A percentile compares a stretch with the other conserved stretches of the same genome.
Conservation (phyloP, 2,888 invertebrate genomes). For the Tachina grossa region DNA sequence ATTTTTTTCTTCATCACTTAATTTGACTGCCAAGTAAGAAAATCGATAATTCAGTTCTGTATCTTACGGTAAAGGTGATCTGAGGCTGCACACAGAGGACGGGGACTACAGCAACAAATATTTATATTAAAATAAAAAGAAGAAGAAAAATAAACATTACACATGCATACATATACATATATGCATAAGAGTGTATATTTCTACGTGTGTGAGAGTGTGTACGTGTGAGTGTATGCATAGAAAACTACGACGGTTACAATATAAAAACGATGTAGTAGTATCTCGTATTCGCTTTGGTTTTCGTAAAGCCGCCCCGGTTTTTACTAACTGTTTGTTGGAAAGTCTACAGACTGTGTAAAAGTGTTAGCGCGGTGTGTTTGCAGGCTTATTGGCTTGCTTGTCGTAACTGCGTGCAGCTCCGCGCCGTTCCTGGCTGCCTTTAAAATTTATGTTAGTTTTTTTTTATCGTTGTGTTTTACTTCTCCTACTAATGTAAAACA, state of each 20-base stretch:
- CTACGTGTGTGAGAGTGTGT: neutral
- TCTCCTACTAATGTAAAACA: slow-evolving; percentile 42
- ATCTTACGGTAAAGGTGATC: slow-evolving; percentile 81
- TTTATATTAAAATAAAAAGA: slow-evolving; percentile 10
- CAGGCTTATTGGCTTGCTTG: slow-evolving; percentile 40
- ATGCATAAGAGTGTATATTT: neutral
- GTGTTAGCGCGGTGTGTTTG: slow-evolving; percentile 55
- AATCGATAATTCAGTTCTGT: slow-evolving; percentile 82
- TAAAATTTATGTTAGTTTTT: slow-evolving; percentile 38
- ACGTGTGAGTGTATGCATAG: neutral
- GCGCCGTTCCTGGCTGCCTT: slow-evolving; percentile 24
- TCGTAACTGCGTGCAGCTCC: slow-evolving; percentile 49
- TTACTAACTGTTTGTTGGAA: slow-evolving; percentile 61
- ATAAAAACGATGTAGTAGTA: slow-evolving; percentile 71
- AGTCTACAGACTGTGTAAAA: slow-evolving; percentile 57
- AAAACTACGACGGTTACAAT: slow-evolving; percentile 64
- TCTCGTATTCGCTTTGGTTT: slow-evolving; percentile 72
- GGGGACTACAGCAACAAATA: slow-evolving; percentile 57
- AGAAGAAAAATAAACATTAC: slow-evolving; percentile 26
- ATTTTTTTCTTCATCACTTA: slow-evolving; percentile 40
- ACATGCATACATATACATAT: neutral
- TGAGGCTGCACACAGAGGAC: slow-evolving; percentile 71
- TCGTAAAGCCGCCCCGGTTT: slow-evolving; percentile 71
- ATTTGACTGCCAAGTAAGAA: slow-evolving; percentile 74
- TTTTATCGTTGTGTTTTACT: slow-evolving; percentile 31